Evolutionary conservation across 1,140 invertebrate species (phyloP), one percentile per base, ranked within the genome.

Genomic region (Wasmannia auropunctata): DNA sequence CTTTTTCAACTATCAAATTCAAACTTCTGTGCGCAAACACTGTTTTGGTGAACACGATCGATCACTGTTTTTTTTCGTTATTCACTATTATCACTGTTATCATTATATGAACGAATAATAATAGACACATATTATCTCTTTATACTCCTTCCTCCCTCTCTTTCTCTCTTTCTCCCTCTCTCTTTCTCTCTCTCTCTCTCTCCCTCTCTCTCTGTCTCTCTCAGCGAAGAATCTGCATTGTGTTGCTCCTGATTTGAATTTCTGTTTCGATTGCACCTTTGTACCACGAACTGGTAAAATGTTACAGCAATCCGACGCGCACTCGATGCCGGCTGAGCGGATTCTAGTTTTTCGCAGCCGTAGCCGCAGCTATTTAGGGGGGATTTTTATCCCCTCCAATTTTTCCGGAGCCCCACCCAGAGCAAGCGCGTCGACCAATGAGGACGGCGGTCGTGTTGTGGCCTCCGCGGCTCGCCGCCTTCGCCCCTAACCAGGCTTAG

Each of bases 371-470:
- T 95, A 95, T 95, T 95, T 95, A 95, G 93, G 91, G 94, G 94
- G 93, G 94, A 94, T 94, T 94, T 94, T 94, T 94, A 89, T 93
- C 93, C 94, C 94, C 94, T 87, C 91, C 93, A 94, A 93, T 94
- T 95, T 95, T 95, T 94, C 93, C 90, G 90, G 93, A 93, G 94
- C 94, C 93, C 94, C 94, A 94, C 94, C 94, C 94, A 95, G 93
- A 86, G 87, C 79, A 89, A 88, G 86, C 91, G 93, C 92, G 93
- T 92, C 94, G 93, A 95, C 94, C 94, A 95, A 95, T 95, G 94
- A 94, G 94, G 94, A 92, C 91, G 88, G 95, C 93, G 94, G 95
- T 95, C 93, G 94, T 95, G 94, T 95, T 95, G 94, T 94, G 94
- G 94, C 94, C 93, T 93, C 93, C 92, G 94, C 90, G 94, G 94